phyloP scores from a whole-genome alignment of 2,888 invertebrate species.

The Malthinus seriepunctatus region DNA sequence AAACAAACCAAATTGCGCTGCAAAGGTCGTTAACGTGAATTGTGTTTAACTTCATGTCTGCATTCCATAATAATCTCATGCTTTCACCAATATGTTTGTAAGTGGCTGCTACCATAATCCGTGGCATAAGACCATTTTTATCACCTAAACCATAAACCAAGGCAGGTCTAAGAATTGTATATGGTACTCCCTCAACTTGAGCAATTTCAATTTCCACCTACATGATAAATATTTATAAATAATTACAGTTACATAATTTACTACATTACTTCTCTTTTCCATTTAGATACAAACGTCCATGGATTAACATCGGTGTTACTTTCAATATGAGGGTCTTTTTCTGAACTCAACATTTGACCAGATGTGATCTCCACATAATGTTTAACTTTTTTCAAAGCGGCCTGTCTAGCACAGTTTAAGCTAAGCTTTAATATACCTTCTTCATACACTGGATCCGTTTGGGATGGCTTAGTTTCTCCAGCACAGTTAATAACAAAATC shows the following conservation, averaged over 20 bases:
- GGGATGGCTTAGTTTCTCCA: constrained; percentile 86
- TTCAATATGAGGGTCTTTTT: constrained; percentile 80
- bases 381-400: constrained; percentile 68
- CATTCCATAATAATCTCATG: constrained; percentile 91
- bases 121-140: constrained; percentile 78
- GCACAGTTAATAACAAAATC: constrained; percentile 88
- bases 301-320: constrained; percentile 71
- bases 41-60: constrained; percentile 82
- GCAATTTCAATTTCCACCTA: constrained; percentile 76
- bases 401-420: constrained; percentile 79
- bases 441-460: constrained; percentile 86
- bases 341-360: constrained; percentile 78
- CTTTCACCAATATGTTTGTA: constrained; percentile 87
- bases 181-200: constrained; percentile 69
- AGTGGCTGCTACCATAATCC: constrained; percentile 83
- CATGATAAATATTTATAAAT: constrained; percentile 7
- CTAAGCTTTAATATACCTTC: constrained; percentile 87
- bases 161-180: constrained; percentile 80
- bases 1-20: constrained; percentile 76
- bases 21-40: constrained; percentile 86
- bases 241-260: neutral
- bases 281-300: constrained; percentile 82
- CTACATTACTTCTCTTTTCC: constrained; percentile 69
- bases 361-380: constrained; percentile 84
- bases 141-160: constrained; percentile 88